Evolutionary conservation across 2,113 vertebrate species (phyloP).

Genomic region (Redunca redunca): DNA sequence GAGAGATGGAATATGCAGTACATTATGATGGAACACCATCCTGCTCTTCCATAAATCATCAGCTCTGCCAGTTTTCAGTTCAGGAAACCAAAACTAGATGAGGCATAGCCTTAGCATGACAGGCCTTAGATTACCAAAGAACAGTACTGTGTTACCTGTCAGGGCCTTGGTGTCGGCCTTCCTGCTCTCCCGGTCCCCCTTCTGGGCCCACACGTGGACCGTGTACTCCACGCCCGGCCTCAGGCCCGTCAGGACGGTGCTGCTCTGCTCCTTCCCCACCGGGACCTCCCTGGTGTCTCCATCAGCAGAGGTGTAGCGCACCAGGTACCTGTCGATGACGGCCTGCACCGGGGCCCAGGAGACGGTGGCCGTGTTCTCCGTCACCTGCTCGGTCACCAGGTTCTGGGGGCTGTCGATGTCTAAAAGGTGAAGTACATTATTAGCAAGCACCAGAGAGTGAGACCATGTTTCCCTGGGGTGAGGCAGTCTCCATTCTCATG

Average conservation of each 20-base stretch:
- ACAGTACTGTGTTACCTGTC: constrained; percentile 74
- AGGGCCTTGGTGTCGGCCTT: constrained; percentile 76
- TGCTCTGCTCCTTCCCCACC: constrained; percentile 75
- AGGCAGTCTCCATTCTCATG: background rate
- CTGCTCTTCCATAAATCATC: background rate
- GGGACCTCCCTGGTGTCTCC: constrained; percentile 78
- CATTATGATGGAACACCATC: background rate
- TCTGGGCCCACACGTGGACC: constrained; percentile 82
- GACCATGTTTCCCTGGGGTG: background rate
- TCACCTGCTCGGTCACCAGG: constrained; percentile 77
- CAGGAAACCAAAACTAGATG: background rate
- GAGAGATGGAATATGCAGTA: background rate
- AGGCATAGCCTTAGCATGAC: background rate
- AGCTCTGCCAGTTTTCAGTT: background rate
- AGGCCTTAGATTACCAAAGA: background rate
- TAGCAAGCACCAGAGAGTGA: background rate
- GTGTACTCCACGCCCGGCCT: constrained; percentile 82
- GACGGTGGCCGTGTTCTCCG: constrained; percentile 80
- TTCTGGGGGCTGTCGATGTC: constrained; percentile 78
- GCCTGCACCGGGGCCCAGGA: constrained; percentile 83
- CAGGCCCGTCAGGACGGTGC: constrained; percentile 75
- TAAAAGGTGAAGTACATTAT: constrained; percentile 38
- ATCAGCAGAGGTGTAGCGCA: constrained; percentile 82
- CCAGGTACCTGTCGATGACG: constrained; percentile 82
- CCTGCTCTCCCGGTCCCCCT: constrained; percentile 76